Evolutionary conservation across 2,113 vertebrate genomes (phyloP).

Genomic region (Myrmecophaga tridactyla): DNA sequence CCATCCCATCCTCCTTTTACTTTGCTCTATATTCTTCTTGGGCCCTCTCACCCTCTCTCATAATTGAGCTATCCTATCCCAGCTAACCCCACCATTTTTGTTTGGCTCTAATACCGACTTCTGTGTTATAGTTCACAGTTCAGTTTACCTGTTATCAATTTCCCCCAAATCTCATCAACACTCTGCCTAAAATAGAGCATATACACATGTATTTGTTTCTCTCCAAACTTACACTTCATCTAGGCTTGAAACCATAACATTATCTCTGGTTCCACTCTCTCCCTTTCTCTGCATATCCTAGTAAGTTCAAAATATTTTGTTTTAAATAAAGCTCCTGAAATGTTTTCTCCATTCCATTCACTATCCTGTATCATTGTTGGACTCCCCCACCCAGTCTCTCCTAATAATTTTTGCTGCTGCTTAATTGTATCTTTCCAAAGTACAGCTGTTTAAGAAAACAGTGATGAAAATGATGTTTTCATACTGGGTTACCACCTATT

Average conservation of each 20-base stretch:
- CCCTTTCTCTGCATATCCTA: background rate
- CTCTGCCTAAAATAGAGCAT: background rate
- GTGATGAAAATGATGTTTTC: background rate
- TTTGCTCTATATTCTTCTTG: background rate
- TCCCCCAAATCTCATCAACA: background rate
- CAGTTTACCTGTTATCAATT: background rate
- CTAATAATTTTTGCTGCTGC: background rate
- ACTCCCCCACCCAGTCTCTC: background rate
- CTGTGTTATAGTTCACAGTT: background rate
- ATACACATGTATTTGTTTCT: background rate
- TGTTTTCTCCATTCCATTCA: background rate
- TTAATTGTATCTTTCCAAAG: conserved; percentile 25
- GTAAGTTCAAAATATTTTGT: background rate
- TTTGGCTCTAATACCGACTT: conserved; percentile 13
- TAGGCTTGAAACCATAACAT: background rate
- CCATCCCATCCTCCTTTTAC: background rate
- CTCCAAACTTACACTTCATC: background rate
- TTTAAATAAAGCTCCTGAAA: background rate
- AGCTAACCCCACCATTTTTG: background rate
- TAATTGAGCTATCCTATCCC: background rate
- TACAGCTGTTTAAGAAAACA: background rate
- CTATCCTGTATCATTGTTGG: background rate
- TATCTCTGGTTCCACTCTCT: background rate
- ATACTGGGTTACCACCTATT: background rate
- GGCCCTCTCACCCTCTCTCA: background rate